Conservation (phyloP, 92 coral and sea anemone genomes). For the Phenganax subtilis region DNA sequence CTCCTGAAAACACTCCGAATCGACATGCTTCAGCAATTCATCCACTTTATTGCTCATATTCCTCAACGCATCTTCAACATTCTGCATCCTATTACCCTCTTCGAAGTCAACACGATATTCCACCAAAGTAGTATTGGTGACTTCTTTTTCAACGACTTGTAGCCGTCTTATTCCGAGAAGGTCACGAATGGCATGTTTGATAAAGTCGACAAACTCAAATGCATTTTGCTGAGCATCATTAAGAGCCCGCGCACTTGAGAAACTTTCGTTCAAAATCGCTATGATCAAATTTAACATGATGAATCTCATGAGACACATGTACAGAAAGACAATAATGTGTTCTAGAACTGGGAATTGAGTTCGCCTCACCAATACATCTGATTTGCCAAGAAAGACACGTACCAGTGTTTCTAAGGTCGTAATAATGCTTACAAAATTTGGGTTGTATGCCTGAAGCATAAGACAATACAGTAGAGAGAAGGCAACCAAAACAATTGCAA, state of each 20-base stretch:
- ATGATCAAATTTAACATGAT: conserved; percentile 69
- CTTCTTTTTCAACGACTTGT: not conserved
- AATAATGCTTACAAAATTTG: conserved; percentile 59
- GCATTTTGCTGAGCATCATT: conserved; percentile 53
- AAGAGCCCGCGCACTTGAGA: conserved; percentile 54
- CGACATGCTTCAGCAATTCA: not conserved
- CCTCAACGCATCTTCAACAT: not conserved
- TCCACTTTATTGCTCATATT: conserved; percentile 17
- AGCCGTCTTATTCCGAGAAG: conserved; percentile 65
- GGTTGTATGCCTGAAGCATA: conserved; percentile 55
- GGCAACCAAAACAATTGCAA: conserved; percentile 56
- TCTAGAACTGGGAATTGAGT: conserved; percentile 57
- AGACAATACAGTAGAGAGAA: conserved; percentile 64
- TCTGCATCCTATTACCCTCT: not conserved
- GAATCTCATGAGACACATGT: conserved; percentile 71
- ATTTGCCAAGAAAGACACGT: conserved; percentile 72
- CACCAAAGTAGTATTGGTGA: not conserved
- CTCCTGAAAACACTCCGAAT: conserved; percentile 11
- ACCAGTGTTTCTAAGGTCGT: conserved; percentile 67
- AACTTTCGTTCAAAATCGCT: conserved; percentile 66
- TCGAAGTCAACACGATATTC: conserved; percentile 1
- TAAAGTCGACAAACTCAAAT: conserved; percentile 78
- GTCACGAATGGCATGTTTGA: conserved; percentile 53
- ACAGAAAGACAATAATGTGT: conserved; percentile 55
- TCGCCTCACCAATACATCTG: conserved; percentile 57